Evolutionary conservation across 2,888 invertebrate species (phyloP).

Genomic region (Doris montereyensis): DNA sequence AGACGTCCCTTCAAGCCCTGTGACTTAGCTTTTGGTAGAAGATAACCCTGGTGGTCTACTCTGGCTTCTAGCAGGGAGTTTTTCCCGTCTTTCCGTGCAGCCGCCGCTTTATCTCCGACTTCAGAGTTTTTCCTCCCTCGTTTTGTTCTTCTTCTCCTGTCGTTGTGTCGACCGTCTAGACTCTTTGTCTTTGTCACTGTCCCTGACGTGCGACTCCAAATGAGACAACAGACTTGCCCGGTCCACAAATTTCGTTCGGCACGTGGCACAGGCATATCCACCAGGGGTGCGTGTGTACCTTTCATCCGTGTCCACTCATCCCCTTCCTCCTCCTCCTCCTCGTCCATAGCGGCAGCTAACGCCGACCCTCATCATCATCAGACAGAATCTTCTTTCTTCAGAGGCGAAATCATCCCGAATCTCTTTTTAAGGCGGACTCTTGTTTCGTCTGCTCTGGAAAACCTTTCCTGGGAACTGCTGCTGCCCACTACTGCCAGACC

Average conservation of each 20-base stretch:
- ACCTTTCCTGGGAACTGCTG: too few relatives aligned
- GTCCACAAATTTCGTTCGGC: slow-evolving; percentile 25
- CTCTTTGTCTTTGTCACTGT: too few relatives aligned
- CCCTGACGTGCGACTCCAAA: slow-evolving; percentile 24
- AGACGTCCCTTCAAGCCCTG: background rate
- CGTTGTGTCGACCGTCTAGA: too few relatives aligned
- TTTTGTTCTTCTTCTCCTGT: background rate
- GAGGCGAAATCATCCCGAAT: background rate
- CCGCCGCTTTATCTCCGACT: background rate
- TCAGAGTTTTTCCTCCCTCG: background rate
- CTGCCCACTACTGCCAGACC: too few relatives aligned
- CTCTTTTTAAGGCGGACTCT: too few relatives aligned
- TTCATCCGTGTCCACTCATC: background rate
- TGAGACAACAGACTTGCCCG: background rate
- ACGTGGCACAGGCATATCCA: slow-evolving; percentile 13
- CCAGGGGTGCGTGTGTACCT: slow-evolving; percentile 23
- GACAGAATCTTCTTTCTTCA: too few relatives aligned
- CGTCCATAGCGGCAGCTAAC: too few relatives aligned
- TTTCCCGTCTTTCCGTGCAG: background rate
- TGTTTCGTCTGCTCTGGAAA: too few relatives aligned
- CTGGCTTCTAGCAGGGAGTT: background rate
- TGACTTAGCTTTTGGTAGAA: background rate
- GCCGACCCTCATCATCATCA: too few relatives aligned
- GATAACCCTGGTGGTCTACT: too few relatives aligned
- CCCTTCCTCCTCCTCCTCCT: slow-evolving; percentile 11